Conservation (phyloP, 2,113 vertebrate species). For the Thamnophis sirtalis region DNA sequence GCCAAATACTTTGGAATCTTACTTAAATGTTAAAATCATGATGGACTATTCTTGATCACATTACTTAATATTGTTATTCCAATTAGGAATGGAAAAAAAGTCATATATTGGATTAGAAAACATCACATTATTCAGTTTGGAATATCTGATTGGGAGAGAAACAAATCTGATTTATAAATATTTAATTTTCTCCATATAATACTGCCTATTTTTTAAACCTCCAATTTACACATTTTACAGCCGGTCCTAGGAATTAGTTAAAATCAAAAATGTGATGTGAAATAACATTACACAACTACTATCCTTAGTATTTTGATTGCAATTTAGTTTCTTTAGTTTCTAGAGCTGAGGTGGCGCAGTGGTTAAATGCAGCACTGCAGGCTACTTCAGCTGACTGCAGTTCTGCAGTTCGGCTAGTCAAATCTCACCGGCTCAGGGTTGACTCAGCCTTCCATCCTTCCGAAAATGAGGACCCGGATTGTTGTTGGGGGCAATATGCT, state of each 20-base stretch:
- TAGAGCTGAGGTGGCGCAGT: too few relatives aligned
- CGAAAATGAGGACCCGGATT: too few relatives aligned
- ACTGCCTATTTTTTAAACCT: neutral
- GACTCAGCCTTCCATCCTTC: too few relatives aligned
- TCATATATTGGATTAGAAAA: neutral
- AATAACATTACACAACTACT: accelerated
- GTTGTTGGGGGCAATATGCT: too few relatives aligned
- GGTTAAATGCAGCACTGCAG: too few relatives aligned
- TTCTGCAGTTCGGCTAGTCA: too few relatives aligned
- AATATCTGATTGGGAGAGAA: neutral
- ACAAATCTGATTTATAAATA: neutral
- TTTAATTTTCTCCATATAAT: neutral
- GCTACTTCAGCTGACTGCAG: too few relatives aligned
- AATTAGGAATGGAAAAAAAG: neutral
- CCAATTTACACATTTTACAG: neutral
- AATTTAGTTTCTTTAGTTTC: conserved; percentile 17
- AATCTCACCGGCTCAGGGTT: too few relatives aligned
- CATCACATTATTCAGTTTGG: neutral
- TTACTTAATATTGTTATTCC: neutral
- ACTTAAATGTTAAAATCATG: neutral
- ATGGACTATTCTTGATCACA: neutral
- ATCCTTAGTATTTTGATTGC: accelerated
- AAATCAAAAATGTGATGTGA: neutral
- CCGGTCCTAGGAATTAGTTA: neutral
- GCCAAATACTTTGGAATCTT: neutral